Conservation (phyloP, 1,140 invertebrate species). For the Pseudomyrmex cubaensis region DNA sequence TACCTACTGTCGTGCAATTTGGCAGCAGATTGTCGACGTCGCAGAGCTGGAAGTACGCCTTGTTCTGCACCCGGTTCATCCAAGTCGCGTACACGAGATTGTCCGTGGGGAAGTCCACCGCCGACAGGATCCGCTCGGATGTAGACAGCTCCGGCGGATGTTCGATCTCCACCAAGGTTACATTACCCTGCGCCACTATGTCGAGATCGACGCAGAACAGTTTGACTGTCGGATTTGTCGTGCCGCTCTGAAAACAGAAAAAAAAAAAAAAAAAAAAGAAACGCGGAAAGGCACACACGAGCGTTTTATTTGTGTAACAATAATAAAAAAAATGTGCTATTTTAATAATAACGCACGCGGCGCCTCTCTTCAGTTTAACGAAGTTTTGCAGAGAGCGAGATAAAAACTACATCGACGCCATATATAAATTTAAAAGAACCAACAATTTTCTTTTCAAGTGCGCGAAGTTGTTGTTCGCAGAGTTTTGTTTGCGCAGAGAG, state of each 20-base stretch:
- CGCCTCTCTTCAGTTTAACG: too few relatives aligned
- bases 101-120: conserved; percentile 92
- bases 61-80: conserved; percentile 95
- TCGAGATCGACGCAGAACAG: conserved; percentile 89
- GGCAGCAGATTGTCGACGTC: conserved; percentile 82
- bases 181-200: conserved; percentile 76
- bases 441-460: conserved; percentile 9
- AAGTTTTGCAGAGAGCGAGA: neutral
- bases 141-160: conserved; percentile 77
- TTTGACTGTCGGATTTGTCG: conserved; percentile 90
- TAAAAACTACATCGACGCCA: neutral
- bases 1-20: conserved; percentile 84
- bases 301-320: too few relatives aligned
- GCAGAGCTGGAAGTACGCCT: conserved; percentile 86
- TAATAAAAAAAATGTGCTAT: neutral
- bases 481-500: conserved; percentile 15
- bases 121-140: conserved; percentile 89
- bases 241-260: conserved; percentile 88
- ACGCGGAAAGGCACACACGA: too few relatives aligned
- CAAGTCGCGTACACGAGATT: conserved; percentile 90
- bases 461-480: conserved; percentile 30
- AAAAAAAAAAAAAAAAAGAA: neutral
- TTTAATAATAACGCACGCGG: too few relatives aligned
- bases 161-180: conserved; percentile 85
- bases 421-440: conserved; percentile 1